Base-by-base conservation (phyloP, 1,140 invertebrate genomes). In the Drosophila obscura region DNA sequence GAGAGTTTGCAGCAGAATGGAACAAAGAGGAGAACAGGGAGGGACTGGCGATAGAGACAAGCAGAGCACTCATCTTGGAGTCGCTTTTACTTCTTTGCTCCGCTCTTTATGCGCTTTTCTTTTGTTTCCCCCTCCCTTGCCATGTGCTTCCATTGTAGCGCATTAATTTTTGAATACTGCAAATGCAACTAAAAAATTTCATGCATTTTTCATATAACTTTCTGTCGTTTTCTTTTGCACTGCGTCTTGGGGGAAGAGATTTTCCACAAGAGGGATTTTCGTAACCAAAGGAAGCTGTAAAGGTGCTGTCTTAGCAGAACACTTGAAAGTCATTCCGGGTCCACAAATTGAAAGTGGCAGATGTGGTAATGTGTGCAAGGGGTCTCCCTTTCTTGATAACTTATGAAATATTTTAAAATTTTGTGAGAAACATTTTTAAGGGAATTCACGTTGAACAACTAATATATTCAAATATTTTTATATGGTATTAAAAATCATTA, bases 141-240 rank as follows among this genome's bases (percentile, higher is more conserved):
- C 35, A 4, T 4, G 11, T 11, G 11, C 31, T 35, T 61, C 69
- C 60, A 41, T 72, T 72, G 73, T 69, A 63, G 57, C 39, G 56
- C 80, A 77, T 84, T 85, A 63, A 80, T 80, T 84, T 83, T 84
- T 84, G 46, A 84, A 68, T 68, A 83, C 76, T 43, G 57, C 46
- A 84, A 82, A 82, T 83, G 80, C 80, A 56, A 46, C 51, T 67
- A 45, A 59, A 59, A 72, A 75, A 60, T 39, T 39, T 39, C 35
- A 39, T 71, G 48, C 45, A 52, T 53, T 72, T 55, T 65, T 64
- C 72, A 50, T 51, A 59, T 28, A 22, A 41, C 26, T 55, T 35
- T 35, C 35, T 52, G 49, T 22, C 11, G 11, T 13, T 39, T 62
- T 31, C 46, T 66, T 57, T 15, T 50, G 45, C 58, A 50, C 24